Evolutionary conservation across 2,888 invertebrate species (phyloP), one percentile per base, ranked within the genome.

Genomic region (Eilema caniola): DNA sequence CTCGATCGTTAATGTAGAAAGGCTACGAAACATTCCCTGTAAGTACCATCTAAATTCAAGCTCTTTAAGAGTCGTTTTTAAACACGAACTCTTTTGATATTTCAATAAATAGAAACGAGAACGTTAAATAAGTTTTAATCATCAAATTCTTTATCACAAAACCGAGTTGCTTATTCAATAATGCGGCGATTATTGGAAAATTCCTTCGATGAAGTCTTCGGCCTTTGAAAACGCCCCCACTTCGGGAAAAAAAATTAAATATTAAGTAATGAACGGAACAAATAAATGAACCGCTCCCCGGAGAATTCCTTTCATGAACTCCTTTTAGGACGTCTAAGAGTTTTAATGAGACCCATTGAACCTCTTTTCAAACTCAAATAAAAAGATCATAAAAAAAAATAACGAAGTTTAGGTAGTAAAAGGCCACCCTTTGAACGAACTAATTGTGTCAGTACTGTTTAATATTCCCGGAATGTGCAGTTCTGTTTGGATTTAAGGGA

Each of bases 271-370:
- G 88, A 90, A 89, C 86, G 86, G 88, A 88, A 90, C 90, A 90
- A 91, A 91, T 89, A 90, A 91, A 91, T 87, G 88, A 88, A 87
- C 88, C 86, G 81, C 85, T 79, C 85, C 83, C 78, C 81, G 78
- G 83, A 87, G 79, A 80, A 89, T 89, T 89, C 85, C 88, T 88
- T 89, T 89, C 83, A 86, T 83, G 79, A 86, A 88, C 87, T 90
- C 86, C 87, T 88, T 89, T 89, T 85, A 86, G 85, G 84, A 85
- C 85, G 85, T 87, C 87, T 85, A 87, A 88, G 91, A 92, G 87
- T 93, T 92, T 92, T 93, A 92, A 93, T 90, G 92, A 92, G 89
- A 80, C 86, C 85, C 87, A 89, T 90, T 91, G 88, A 90, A 91
- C 87, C 89, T 86, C 88, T 91, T 92, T 88, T 83, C 89, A 86